phyloP scores from a whole-genome alignment of 2,113 vertebrate genomes.

The Carassius gibelio region DNA sequence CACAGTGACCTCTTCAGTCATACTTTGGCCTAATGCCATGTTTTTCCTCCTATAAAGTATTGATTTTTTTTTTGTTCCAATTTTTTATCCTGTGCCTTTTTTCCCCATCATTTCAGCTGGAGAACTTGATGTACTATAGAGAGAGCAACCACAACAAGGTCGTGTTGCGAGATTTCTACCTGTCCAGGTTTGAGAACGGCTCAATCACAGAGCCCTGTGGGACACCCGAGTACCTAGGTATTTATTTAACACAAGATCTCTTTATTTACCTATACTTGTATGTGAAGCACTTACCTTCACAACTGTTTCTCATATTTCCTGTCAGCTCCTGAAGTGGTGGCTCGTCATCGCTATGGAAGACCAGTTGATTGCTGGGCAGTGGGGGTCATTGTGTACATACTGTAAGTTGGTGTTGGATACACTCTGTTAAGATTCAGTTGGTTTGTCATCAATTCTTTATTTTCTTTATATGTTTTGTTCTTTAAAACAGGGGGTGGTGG shows the following conservation, averaged over 20 bases:
- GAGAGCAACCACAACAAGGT: constrained; percentile 86
- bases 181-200: constrained; percentile 83
- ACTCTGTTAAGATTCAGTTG: not conserved
- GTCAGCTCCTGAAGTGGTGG: constrained; percentile 83
- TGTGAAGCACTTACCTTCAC: not conserved
- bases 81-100: not conserved
- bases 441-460: not conserved
- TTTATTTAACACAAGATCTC: not conserved
- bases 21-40: not conserved
- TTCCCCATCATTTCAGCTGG: constrained; percentile 70
- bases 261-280: not conserved
- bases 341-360: constrained; percentile 82
- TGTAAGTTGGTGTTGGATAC: constrained; percentile 73
- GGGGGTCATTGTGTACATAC: constrained; percentile 84
- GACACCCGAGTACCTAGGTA: constrained; percentile 85
- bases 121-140: constrained; percentile 87
- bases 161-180: constrained; percentile 83
- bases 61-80: not conserved
- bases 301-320: constrained; percentile 18
- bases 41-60: constrained; percentile 12
- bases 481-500: not conserved
- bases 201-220: constrained; percentile 85
- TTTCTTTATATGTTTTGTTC: not conserved
- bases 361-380: constrained; percentile 88
- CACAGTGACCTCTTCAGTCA: not conserved